Conservation (phyloP, 2,888 invertebrate genomes). For the Chesias legatella region DNA sequence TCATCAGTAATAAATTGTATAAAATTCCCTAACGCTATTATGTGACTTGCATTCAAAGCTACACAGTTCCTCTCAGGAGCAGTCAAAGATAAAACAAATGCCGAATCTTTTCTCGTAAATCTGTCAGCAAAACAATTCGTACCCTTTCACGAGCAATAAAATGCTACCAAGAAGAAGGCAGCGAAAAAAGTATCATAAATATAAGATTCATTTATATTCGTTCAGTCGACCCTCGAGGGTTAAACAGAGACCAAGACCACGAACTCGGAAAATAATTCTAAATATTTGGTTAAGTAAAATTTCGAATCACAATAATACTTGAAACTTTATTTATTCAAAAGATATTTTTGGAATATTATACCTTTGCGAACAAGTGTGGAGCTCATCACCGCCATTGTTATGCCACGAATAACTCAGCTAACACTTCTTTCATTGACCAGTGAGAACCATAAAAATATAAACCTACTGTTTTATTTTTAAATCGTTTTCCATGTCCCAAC, state of each 20-base stretch:
- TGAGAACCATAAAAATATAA: too few relatives aligned
- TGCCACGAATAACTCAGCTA: too few relatives aligned
- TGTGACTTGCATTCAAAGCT: constrained; percentile 43
- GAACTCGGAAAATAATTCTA: constrained; percentile 36
- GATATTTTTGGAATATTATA: too few relatives aligned
- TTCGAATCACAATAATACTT: constrained; percentile 1
- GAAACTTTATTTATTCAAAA: neutral
- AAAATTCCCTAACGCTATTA: constrained; percentile 32
- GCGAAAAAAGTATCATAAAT: constrained; percentile 78
- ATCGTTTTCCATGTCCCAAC: too few relatives aligned
- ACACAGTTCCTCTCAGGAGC: constrained; percentile 52
- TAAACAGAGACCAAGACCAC: constrained; percentile 56
- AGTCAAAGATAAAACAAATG: constrained; percentile 72
- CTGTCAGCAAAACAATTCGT: constrained; percentile 79
- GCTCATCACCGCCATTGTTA: too few relatives aligned
- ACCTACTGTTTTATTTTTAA: too few relatives aligned
- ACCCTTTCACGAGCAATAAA: constrained; percentile 80
- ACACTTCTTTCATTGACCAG: too few relatives aligned
- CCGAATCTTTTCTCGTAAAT: constrained; percentile 77
- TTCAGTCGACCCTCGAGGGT: constrained; percentile 65
- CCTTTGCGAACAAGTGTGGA: too few relatives aligned
- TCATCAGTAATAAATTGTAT: constrained; percentile 38
- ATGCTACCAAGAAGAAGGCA: constrained; percentile 71
- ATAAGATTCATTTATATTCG: constrained; percentile 80
- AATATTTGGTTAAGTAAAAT: constrained; percentile 5